Base-by-base conservation (phyloP, 2,113 vertebrate genomes). In the Menidia beryllina region DNA sequence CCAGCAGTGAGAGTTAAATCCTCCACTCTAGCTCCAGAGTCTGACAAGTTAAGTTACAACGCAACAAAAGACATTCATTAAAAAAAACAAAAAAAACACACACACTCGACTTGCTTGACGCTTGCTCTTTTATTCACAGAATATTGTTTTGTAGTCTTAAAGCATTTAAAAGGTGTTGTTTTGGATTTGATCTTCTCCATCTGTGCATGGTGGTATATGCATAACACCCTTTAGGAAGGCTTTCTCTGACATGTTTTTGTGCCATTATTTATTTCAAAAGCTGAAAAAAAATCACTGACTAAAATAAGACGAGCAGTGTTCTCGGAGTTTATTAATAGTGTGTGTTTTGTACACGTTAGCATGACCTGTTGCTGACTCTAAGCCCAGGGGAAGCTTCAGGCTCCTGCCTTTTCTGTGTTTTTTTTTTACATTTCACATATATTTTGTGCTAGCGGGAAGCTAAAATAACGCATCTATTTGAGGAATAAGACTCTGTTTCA, bases 351-450 rank as follows among this genome's bases (percentile, higher is more conserved):
- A 70, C 62, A 62, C 60, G 70, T 79, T 79, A 55, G 65, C 59
- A 11, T 21, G 74, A 90, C 81, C 80, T 89, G 85, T 82, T 86
- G 83, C 77, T 39, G 77, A 63, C 41, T 76, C 1, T 21, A 43
- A 72, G 75, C 82, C 80, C 14, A 24, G 20, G 59, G 77, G 76
- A 36, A 23, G 53, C 56, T 77, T 55, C 24, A 34, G 51, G 17
- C 66, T 24, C 68, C 72, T 21, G 47, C 74, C 25, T 81, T 74
- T 76, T 62, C 79, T 69, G 26, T 52, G 77, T 82, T 82, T 91
- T 67, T 82, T 91, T 67, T 10, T 87, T 84, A 85, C 86, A 78
- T 81, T 72, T 83, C 67, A 71, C 79, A 83, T 83, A 79, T 65
- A 81, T 77, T 78, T 69, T 54, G 59, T 62, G 75, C 81, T 77